Conservation (phyloP, 2,888 invertebrate species). For the Eristalis pertinax region DNA sequence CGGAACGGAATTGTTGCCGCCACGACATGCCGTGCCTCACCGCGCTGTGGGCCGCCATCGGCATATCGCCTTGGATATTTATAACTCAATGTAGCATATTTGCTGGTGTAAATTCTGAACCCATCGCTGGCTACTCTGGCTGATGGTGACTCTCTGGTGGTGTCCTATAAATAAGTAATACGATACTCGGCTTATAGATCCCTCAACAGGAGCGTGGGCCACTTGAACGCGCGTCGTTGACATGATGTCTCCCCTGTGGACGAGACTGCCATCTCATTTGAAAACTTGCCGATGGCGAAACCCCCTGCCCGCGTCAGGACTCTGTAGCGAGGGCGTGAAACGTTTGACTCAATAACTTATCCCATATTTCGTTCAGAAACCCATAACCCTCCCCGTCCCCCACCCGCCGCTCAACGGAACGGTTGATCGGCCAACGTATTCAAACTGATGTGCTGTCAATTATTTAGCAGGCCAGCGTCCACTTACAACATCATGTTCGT, state of each 20-base stretch:
- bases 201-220: conserved; percentile 41
- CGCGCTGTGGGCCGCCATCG: conserved; percentile 4
- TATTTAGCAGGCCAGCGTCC: conserved; percentile 46
- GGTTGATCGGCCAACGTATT: conserved; percentile 42
- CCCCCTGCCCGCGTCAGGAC: neutral
- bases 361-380: neutral
- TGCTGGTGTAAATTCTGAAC: conserved; percentile 49
- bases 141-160: conserved; percentile 33
- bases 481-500: conserved; percentile 19
- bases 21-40: too few species aligned
- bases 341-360: conserved; percentile 46
- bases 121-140: conserved; percentile 6
- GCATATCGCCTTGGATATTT: conserved; percentile 59
- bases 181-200: conserved; percentile 46
- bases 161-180: conserved; percentile 67
- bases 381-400: neutral
- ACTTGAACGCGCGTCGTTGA: conserved; percentile 42
- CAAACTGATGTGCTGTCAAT: conserved; percentile 55
- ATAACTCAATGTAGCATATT: conserved; percentile 66
- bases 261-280: neutral
- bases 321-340: conserved; percentile 40
- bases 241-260: conserved; percentile 38
- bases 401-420: neutral
- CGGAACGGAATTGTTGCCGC: conserved; percentile 38
- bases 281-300: neutral